Evolutionary conservation across 2,888 invertebrate species (phyloP), one percentile per base, ranked within the genome.

Genomic region (Bibio marci): DNA sequence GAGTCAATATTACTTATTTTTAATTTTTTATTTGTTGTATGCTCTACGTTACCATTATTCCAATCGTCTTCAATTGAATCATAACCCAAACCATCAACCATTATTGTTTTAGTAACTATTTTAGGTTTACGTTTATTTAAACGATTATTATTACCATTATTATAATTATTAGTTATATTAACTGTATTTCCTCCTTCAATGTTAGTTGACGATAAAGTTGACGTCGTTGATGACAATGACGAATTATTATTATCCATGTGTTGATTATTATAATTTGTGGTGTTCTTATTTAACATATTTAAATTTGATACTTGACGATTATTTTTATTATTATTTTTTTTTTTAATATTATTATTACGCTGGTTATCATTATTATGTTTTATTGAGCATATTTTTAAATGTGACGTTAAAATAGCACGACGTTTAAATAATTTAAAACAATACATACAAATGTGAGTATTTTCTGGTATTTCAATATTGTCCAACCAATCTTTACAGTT

Each of bases 351-450:
- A 26, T 31, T 30, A 6, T 13, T n/a, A 34, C n/a, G 12, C 19
- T 12, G 8, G 15, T 11, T 17, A 8, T 32, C 17, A 17, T 2
- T 32, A 22, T 5, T 10, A 8, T 4, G 14, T 18, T 14, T 27
- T 14, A n/a, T 10, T 22, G 64, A 66, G 55, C 80, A 82, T 40
- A 72, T 73, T 52, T 75, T 70, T 30, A 75, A 67, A 60, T 81
- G 82, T 15, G 80, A 73, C 6, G 72, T 70, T 4, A 81, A 62
- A 3, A 80, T 80, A 12, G 79, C 80, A 46, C 73, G 73, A 1
- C 79, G 67, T 52, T 80, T 80, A 52, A 81, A 81, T 41, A 70
- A 65, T 46, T 76, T 73, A 0, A 76, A 76, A 55, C 82, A 82
- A 73, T 55, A 57, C 14, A 49, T 49, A 46, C 61, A 53, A 68